Evolutionary conservation across 1,140 invertebrate species (phyloP), one percentile per base, ranked within the genome.

Genomic region (Andricus grossulariae): DNA sequence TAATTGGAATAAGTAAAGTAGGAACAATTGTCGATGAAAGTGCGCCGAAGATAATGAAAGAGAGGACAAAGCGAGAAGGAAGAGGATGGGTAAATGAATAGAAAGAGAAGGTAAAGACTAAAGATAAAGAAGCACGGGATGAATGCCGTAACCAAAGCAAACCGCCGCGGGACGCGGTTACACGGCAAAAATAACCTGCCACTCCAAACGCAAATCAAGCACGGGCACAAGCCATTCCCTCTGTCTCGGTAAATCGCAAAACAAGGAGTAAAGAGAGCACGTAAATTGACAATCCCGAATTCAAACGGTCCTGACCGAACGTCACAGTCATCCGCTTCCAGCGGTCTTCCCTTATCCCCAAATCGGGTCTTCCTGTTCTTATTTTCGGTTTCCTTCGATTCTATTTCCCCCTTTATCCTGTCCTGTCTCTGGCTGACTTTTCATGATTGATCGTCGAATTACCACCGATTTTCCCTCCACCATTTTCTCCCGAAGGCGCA

Each of bases 31-130:
- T 66, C 60, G 32, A 66, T 66, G 15, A 16, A n/a, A 80, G 78
- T 80, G 55, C 70, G 76, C 55, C 19, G 73, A 50, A 77, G 74
- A 75, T 57, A 51, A 50, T 32, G 57, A 70, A 50, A 19, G 32
- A 50, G 12, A 39, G 21, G 72, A 66, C 57, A 76, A 50, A 39
- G 78, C 19, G 51, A 76, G 49, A 70, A 55, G 49, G 18, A 19
- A 66, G 25, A 60, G 19, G 21, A 50, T 10, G 5, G 11, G 2
- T 21, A 57, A 57, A 21, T 50, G 45, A 51, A 72, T 25, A 39
- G 32, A 51, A 52, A 16, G 71, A 72, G 50, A 72, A 15, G 49
- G 49, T 21, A 71, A 71, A 51, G 18, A 39, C 39, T 45, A 32
- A 60, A 32, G 39, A 13, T 66, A 66, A 66, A 66, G 71, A 50